These are phyloP conservation scores for Psephotus haematonotus DNA, from an alignment of 2,113 vertebrate species.

Conservation along the genomic window DNA sequence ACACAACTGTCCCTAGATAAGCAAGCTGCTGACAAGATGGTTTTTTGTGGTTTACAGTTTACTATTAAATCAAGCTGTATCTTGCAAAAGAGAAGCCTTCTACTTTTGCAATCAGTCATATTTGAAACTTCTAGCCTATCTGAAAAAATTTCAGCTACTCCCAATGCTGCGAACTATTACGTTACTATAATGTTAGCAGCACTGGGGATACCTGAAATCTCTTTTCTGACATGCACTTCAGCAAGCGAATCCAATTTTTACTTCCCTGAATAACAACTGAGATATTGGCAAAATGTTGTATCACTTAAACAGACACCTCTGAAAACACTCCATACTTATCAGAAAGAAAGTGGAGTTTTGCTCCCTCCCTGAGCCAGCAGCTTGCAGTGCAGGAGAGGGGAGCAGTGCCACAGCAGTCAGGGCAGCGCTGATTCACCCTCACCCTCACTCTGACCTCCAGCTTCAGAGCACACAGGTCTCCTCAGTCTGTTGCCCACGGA, in stretches of 20 bases:
- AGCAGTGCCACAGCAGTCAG: accelerated
- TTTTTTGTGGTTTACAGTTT: not conserved
- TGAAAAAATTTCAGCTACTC: not conserved
- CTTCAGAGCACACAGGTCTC: not conserved
- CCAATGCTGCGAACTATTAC: not conserved
- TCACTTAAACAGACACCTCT: not conserved
- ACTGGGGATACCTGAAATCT: not conserved
- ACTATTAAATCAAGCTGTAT: not conserved
- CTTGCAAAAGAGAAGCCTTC: not conserved
- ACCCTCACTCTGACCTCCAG: accelerated
- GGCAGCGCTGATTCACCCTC: not conserved
- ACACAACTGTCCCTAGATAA: not conserved
- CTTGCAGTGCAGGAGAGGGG: not conserved
- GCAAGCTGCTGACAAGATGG: not conserved
- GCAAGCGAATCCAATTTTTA: not conserved
- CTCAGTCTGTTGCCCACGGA: not conserved
- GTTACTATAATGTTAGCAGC: not conserved
- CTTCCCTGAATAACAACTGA: not conserved
- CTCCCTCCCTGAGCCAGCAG: not conserved
- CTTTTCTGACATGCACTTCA: not conserved
- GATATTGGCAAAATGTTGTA: not conserved
- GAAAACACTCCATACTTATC: not conserved
- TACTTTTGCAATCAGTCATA: not conserved
- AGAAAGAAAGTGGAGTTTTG: not conserved
- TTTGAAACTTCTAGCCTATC: not conserved